Evolutionary conservation across 2,113 vertebrate genomes (phyloP).

Genomic region (Ictalurus punctatus): DNA sequence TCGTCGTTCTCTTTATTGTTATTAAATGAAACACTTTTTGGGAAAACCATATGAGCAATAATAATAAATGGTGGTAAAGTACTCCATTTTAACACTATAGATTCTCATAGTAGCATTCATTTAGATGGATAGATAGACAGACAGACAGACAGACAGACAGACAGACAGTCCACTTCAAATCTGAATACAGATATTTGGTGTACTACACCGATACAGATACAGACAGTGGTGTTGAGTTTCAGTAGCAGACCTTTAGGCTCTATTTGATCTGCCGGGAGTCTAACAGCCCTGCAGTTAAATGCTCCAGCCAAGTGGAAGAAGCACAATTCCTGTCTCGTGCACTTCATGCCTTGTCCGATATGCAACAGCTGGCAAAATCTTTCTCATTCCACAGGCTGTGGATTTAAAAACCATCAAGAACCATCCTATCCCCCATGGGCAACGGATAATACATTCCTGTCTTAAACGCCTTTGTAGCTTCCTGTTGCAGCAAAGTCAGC

Average conservation of each 20-base stretch:
- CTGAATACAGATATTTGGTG: not conserved
- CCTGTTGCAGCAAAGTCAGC: not conserved
- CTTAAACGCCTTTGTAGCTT: slow-evolving; percentile 7
- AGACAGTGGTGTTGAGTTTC: not conserved
- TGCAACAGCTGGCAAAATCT: slow-evolving; percentile 4
- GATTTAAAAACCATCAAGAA: slow-evolving; percentile 13
- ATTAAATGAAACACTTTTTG: not conserved
- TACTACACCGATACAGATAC: not conserved
- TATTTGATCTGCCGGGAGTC: not conserved
- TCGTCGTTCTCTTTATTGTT: not conserved
- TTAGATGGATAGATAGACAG: not conserved
- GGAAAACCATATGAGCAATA: not conserved
- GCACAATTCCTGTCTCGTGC: not conserved
- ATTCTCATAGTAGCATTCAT: not conserved
- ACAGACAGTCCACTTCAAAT: not conserved
- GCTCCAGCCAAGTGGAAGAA: slow-evolving; percentile 21
- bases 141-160: no score
- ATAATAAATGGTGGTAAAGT: not conserved
- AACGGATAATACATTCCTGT: not conserved
- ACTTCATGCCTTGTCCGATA: not conserved
- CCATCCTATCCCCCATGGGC: not conserved
- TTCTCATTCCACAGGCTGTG: not conserved
- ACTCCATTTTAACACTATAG: not conserved
- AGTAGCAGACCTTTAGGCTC: not conserved
- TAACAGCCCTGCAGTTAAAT: not conserved